phyloP scores from a whole-genome alignment of 53 echinoderm and acorn worm species.

The Crossaster papposus region DNA sequence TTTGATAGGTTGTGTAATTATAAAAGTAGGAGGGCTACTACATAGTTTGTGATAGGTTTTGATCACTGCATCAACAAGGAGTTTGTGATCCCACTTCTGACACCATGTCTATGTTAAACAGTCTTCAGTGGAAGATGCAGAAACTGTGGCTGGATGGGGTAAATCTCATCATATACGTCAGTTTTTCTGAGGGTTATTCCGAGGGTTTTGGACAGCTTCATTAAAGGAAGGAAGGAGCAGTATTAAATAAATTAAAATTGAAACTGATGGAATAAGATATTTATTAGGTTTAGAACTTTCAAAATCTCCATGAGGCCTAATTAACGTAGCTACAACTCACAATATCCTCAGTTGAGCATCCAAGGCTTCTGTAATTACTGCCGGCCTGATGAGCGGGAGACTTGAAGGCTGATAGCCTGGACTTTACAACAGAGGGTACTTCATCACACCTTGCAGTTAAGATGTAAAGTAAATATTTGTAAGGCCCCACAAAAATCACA shows the following conservation, averaged over 20 bases:
- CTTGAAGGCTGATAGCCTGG: slow-evolving; percentile 37
- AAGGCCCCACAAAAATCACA: too few species aligned
- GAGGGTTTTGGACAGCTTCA: too few species aligned
- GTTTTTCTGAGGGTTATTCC: too few species aligned
- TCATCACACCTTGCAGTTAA: slow-evolving; percentile 1
- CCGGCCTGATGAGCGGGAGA: slow-evolving; percentile 16
- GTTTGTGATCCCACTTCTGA: too few species aligned
- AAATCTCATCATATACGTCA: not conserved
- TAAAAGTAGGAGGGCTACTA: too few species aligned
- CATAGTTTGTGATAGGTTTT: too few species aligned
- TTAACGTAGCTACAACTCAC: slow-evolving; percentile 45
- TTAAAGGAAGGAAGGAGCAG: not conserved
- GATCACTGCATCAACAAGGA: too few species aligned
- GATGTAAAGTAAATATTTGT: too few species aligned
- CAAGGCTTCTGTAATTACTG: slow-evolving; percentile 21
- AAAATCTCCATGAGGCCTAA: not conserved
- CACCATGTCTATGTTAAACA: too few species aligned
- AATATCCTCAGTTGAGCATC: slow-evolving; percentile 53
- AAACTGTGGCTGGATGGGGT: not conserved
- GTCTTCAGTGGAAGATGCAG: too few species aligned
- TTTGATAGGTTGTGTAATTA: too few species aligned
- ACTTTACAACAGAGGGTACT: slow-evolving; percentile 2
- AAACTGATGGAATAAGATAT: not conserved
- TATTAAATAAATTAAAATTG: not conserved
- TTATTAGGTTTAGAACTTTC: not conserved